Evolutionary conservation across 2,113 vertebrate species (phyloP), one percentile per base, ranked within the genome.

Genomic region (Lanius collurio): DNA sequence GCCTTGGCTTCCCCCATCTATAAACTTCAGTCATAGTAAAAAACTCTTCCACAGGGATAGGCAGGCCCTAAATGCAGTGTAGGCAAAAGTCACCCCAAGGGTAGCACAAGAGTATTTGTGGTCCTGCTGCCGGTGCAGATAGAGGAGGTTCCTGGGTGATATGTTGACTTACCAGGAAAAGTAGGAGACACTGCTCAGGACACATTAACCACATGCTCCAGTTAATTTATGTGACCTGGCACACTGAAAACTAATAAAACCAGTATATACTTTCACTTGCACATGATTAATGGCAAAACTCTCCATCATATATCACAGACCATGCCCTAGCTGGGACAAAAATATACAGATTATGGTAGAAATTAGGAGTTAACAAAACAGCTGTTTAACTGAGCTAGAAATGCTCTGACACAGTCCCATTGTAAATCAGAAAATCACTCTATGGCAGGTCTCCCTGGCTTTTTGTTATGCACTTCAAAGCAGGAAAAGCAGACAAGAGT

Each of bases 361-460:
- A 96, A 97, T 94, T 90, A 95, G 84, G 93, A 97, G 97, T 98
- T 98, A 98, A 96, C 96, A 94, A 97, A 97, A 96, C 95, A 96
- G 95, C 96, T 97, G 84, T 96, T 97, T 97, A 97, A 96, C 97
- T 86, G 77, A 95, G 79, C 95, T 95, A 94, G 94, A 97, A 98
- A 95, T 89, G 91, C 81, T 92, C 73, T 86, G 42, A 87, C 94
- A 65, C 75, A 74, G 64, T 65, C 52, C n/a, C 2, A 2, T 44
- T 94, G 92, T 98, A 98, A 98, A 98, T 98, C 97, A 98, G 87
- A 92, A 92, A 89, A 93, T 74, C 19, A 5, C 70, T 80, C 90
- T 70, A 44, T 86, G 83, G 79, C 65, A 33, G 20, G 52, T 87
- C 69, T 57, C 62, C 22, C 39, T 89, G 59, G 18, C 15, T 85